phyloP scores from a whole-genome alignment of 2,113 vertebrate genomes.

The Okapia johnstoni region DNA sequence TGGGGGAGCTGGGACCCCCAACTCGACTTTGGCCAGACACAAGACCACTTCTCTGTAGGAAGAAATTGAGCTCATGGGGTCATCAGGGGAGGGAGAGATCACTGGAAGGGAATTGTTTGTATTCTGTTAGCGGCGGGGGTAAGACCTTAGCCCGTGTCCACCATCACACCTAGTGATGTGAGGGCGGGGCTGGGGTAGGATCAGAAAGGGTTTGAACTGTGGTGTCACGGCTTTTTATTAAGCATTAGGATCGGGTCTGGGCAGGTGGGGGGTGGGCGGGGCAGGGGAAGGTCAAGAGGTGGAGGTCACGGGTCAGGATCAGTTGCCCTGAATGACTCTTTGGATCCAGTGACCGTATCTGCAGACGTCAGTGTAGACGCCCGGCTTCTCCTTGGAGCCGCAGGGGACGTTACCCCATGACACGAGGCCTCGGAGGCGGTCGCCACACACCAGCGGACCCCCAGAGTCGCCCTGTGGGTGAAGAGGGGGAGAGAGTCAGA shows the following conservation, averaged over 20 bases:
- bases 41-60: background rate
- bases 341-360: constrained; percentile 48
- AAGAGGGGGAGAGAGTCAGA: background rate
- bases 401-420: constrained; percentile 67
- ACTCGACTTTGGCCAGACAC: background rate
- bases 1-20: background rate
- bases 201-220: background rate
- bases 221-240: background rate
- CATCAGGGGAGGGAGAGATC: too few species aligned
- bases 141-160: background rate
- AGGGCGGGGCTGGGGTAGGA: background rate
- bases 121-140: background rate
- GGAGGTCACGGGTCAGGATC: background rate
- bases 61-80: background rate
- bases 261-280: background rate
- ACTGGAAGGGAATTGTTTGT: background rate
- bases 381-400: constrained; percentile 57
- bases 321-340: constrained; percentile 4
- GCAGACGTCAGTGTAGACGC: constrained; percentile 65
- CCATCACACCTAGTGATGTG: background rate
- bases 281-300: background rate
- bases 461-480: constrained; percentile 60
- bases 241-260: background rate
- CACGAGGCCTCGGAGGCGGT: constrained; percentile 56
- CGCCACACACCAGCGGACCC: constrained; percentile 62